Conservation (phyloP, 2,888 invertebrate genomes). For the Tachina lurida region DNA sequence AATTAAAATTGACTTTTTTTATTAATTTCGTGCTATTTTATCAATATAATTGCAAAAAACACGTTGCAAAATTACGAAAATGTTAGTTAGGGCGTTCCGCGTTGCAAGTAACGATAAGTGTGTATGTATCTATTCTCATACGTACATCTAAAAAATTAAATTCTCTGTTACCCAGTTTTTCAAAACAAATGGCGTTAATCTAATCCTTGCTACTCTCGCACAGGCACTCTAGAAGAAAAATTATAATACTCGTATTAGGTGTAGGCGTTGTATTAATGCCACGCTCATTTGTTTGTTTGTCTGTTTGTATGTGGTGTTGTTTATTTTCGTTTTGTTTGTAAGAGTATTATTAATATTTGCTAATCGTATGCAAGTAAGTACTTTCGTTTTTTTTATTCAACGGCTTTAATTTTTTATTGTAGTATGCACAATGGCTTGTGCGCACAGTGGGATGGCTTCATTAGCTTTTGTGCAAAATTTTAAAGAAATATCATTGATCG, state of each 20-base stretch:
- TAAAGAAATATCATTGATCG: too few species aligned
- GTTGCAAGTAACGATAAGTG: too few species aligned
- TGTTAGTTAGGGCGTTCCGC: too few species aligned
- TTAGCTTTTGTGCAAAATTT: too few species aligned
- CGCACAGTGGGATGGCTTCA: neutral
- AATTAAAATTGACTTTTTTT: too few species aligned
- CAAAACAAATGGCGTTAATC: neutral
- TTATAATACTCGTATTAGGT: conserved; percentile 20
- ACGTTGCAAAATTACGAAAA: too few species aligned
- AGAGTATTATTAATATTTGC: conserved; percentile 53
- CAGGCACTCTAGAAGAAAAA: neutral
- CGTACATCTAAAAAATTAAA: neutral
- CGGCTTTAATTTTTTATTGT: neutral
- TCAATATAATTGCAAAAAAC: too few species aligned
- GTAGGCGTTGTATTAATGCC: conserved; percentile 2
- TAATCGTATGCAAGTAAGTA: conserved; percentile 57
- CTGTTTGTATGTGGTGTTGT: conserved; percentile 12
- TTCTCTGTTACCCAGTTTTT: neutral
- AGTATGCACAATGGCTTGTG: neutral
- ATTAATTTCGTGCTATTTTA: too few species aligned
- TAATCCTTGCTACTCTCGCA: neutral
- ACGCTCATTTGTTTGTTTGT: neutral
- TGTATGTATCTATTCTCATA: too few species aligned
- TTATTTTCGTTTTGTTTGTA: conserved; percentile 4
- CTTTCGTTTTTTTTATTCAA: neutral